Evolutionary conservation across 2,888 invertebrate genomes (phyloP).

Genomic region (Phanerotoma sp.): DNA sequence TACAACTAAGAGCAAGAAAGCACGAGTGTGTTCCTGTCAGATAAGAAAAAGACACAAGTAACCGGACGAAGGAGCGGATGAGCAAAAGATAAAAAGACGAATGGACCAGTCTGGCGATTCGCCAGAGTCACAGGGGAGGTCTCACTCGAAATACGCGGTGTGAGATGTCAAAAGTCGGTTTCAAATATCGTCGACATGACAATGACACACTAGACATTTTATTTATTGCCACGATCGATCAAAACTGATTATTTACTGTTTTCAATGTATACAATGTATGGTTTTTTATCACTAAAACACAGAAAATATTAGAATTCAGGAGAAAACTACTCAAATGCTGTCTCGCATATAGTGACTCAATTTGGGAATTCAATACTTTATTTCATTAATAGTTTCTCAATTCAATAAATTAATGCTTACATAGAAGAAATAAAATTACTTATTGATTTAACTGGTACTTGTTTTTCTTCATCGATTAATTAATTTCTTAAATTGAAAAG

Average conservation of each 20-base stretch:
- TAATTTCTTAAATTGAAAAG: no score
- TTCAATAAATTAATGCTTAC: no score
- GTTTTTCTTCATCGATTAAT: no score
- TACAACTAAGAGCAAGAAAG: neutral
- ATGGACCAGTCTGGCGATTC: slow-evolving; percentile 17
- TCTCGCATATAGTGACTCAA: no score
- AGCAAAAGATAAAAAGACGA: neutral
- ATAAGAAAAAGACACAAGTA: neutral
- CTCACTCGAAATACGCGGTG: slow-evolving; percentile 7
- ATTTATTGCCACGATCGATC: no score
- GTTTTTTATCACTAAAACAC: no score
- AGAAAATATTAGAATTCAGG: no score
- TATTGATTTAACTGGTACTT: no score
- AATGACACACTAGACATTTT: neutral
- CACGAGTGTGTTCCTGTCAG: neutral
- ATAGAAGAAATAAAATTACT: no score
- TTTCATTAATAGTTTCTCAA: no score
- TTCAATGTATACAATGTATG: neutral
- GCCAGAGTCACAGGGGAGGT: slow-evolving; percentile 22
- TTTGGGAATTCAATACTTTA: no score
- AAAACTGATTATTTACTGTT: neutral
- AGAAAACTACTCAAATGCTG: no score
- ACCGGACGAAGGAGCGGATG: neutral
- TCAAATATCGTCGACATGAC: slow-evolving; percentile 4
- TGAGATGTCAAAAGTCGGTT: slow-evolving; percentile 7